phyloP scores from a whole-genome alignment of 1,140 invertebrate genomes.

The Drosophila trapezifrons region DNA sequence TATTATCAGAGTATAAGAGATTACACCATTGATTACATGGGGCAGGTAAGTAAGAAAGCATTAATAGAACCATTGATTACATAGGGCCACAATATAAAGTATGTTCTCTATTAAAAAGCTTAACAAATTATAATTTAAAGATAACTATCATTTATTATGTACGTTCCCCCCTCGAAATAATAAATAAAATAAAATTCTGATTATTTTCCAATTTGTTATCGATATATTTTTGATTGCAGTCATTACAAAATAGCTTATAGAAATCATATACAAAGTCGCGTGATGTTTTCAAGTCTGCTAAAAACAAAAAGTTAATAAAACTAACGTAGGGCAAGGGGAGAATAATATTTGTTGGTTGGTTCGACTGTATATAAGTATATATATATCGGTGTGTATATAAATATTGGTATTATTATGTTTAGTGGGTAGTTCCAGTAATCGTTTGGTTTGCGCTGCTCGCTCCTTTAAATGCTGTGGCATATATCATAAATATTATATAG shows the following conservation, averaged over 20 bases:
- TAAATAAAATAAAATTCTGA: neutral
- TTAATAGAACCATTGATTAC: too few relatives aligned
- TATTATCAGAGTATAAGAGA: too few relatives aligned
- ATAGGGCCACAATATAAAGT: too few relatives aligned
- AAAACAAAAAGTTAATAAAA: neutral
- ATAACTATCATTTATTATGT: neutral
- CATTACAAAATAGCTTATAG: constrained; percentile 11
- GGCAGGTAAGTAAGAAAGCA: too few relatives aligned
- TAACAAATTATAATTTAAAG: too few relatives aligned
- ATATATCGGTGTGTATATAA: neutral
- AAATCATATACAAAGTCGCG: constrained; percentile 7
- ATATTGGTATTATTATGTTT: constrained; percentile 20
- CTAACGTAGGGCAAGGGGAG: neutral
- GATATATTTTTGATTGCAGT: constrained; percentile 29
- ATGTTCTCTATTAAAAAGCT: too few relatives aligned
- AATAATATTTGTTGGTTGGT: neutral
- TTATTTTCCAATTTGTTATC: neutral
- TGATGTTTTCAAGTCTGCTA: constrained; percentile 15
- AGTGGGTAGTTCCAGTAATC: constrained; percentile 38
- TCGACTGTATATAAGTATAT: constrained; percentile 9
- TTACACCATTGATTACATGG: too few relatives aligned
- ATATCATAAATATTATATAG: constrained; percentile 35
- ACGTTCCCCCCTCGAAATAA: neutral
- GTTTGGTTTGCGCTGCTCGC: constrained; percentile 39
- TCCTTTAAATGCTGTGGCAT: constrained; percentile 40